Base-by-base conservation (phyloP, 2,888 invertebrate species). In the Cerceris rybyensis region DNA sequence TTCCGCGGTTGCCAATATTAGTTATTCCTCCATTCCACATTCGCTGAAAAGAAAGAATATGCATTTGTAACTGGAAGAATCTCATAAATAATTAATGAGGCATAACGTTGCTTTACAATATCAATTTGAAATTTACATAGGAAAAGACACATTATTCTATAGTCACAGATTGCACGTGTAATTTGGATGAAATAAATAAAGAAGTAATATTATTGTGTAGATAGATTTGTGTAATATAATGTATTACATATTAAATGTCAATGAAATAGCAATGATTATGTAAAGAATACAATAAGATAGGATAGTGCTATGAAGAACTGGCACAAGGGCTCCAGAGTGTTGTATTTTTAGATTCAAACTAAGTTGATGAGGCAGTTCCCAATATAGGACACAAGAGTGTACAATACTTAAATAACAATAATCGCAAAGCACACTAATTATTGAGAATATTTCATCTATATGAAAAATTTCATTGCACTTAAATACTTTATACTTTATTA, bases 11-110 rank as follows among this genome's bases (percentile, higher is more conserved):
- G 63, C 88, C 86, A 64, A 87, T 86, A 90, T 93, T 94, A 90
- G 94, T 94, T 83, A 94, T 93, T 75, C 94, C 94, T 85, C 93
- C 91, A 82, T 93, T 93, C 94, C 94, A 94, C 88, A 93, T 93
- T 70, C 94, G 93, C 95, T 95, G 90, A 52, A 92, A 91, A 79
- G 57, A 70, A 46, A 55, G 7, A 11, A 59, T 46, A 16, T 16
- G 13, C 16, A 74, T 63, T 11, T 11, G 9, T 14, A 63, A 0
- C 8, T 46, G 8, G 8, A 11, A 46, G 8, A 11, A 46, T 46
- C 46, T 11, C 46, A 46, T 11, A 46, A 8, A 8, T 46, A 8
- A 46, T 46, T 46, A 1, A 46, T 5, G 6, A 46, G 2, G 8
- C 46, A 11, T 11, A 46, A 11, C 11, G 46, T 11, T 5, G 9